These are phyloP conservation scores for Ochropleura plecta DNA, from an alignment of 2,888 invertebrate genomes.

Conservation along the genomic window DNA sequence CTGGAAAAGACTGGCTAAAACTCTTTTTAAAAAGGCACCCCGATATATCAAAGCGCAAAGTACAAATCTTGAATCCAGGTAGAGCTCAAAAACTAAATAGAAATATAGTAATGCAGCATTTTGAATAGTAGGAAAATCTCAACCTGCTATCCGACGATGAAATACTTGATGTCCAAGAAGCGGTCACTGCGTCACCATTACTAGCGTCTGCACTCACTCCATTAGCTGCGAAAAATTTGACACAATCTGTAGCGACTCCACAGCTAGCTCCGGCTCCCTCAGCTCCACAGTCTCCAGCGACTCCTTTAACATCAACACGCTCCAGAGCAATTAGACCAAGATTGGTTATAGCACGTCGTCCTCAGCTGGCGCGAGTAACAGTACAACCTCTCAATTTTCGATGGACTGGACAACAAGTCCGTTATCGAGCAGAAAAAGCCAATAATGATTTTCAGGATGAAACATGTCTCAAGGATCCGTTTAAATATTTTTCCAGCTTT, in stretches of 20 bases:
- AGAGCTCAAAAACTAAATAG: no score
- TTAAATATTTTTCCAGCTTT: slow-evolving; percentile 12
- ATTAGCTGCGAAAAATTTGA: not conserved
- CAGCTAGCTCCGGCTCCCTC: not conserved
- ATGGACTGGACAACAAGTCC: not conserved
- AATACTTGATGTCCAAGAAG: slow-evolving; percentile 12
- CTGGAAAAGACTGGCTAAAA: no score
- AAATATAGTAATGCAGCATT: no score
- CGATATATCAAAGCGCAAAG: no score
- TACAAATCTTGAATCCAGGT: no score
- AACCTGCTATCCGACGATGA: slow-evolving; percentile 21
- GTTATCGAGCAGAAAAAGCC: slow-evolving; percentile 7
- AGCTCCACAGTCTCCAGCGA: slow-evolving; percentile 5
- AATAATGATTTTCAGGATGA: not conserved
- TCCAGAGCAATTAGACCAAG: not conserved
- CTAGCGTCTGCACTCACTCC: not conserved
- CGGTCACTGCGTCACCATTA: not conserved
- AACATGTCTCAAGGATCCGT: slow-evolving; percentile 3
- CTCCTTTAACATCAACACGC: slow-evolving; percentile 5
- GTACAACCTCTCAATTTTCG: slow-evolving; percentile 1
- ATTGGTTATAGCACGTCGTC: slow-evolving; percentile 4
- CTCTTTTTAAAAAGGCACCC: no score
- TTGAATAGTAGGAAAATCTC: slow-evolving; percentile 14
- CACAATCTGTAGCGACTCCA: not conserved
- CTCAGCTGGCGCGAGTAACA: not conserved